These are phyloP conservation scores for Rhinolophus ferrumequinum DNA, from an alignment of 2,113 vertebrate species.

Conservation along the genomic window DNA sequence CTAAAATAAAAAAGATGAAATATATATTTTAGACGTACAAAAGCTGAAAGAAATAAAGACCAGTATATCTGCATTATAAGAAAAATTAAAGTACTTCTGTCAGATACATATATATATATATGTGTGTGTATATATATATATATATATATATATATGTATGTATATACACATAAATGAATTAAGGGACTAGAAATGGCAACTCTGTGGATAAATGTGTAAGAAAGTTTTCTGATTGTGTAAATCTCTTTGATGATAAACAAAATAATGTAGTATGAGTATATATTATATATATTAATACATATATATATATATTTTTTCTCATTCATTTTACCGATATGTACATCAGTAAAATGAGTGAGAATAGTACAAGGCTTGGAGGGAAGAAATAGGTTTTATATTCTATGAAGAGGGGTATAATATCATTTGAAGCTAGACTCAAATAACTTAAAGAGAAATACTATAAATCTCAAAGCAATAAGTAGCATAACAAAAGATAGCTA, in stretches of 20 bases:
- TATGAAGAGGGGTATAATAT: background rate
- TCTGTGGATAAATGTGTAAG: background rate
- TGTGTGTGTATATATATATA: background rate
- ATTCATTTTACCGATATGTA: too few relatives aligned
- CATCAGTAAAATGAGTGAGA: background rate
- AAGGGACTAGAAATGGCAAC: background rate
- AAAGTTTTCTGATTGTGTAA: background rate
- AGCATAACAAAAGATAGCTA: background rate
- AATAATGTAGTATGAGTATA: background rate
- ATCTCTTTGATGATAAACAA: background rate
- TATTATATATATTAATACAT: too few relatives aligned
- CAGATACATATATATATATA: too few relatives aligned
- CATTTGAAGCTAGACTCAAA: background rate
- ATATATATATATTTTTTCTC: background rate
- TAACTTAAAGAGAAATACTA: background rate
- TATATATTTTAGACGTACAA: background rate
- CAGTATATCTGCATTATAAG: background rate
- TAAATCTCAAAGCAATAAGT: background rate
- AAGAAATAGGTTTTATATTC: background rate
- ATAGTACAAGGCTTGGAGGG: background rate
- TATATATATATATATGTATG: background rate
- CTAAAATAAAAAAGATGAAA: background rate
- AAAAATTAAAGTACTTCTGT: background rate
- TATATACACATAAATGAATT: background rate
- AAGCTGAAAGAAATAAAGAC: background rate